Conservation (phyloP, 2,888 invertebrate genomes). For the Parelbella ahira region DNA sequence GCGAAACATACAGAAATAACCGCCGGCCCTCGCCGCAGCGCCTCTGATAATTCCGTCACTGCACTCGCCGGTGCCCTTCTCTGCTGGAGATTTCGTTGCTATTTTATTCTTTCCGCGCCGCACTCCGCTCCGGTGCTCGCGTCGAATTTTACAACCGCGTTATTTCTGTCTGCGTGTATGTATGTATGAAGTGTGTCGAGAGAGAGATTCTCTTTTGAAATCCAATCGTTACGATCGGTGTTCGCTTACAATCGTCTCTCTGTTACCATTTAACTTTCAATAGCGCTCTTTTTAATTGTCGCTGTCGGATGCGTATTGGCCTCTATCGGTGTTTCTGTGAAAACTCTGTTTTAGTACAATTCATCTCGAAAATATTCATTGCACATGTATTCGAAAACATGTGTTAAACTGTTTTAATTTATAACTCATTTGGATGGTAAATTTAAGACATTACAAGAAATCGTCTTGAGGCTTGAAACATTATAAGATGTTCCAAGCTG, state of each 20-base stretch:
- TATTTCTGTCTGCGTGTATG: conserved; percentile 42
- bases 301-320: too few species aligned
- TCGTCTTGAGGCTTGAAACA: conserved; percentile 7
- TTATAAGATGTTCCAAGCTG: conserved; percentile 14
- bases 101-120: conserved; percentile 44
- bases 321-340: too few species aligned
- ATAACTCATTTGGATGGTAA: background rate
- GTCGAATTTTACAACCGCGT: conserved; percentile 48
- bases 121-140: conserved; percentile 36
- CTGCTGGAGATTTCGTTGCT: conserved; percentile 62
- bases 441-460: conserved; percentile 13
- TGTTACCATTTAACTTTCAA: conserved; percentile 56
- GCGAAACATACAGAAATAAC: conserved; percentile 73
- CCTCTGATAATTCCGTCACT: conserved; percentile 66
- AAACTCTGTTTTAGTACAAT: too few species aligned
- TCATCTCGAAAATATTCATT: too few species aligned
- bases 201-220: conserved; percentile 66
- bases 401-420: too few species aligned
- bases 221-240: conserved; percentile 51
- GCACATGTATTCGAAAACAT: too few species aligned
- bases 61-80: conserved; percentile 64
- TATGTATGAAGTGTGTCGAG: conserved; percentile 42
- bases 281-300: conserved; percentile 41
- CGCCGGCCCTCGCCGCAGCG: conserved; percentile 53
- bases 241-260: conserved; percentile 55